Evolutionary conservation across 2,797 vertebrate genomes (phyloP), one percentile per base, ranked within the genome.

Genomic region (Pangasius sanitwongsei): DNA sequence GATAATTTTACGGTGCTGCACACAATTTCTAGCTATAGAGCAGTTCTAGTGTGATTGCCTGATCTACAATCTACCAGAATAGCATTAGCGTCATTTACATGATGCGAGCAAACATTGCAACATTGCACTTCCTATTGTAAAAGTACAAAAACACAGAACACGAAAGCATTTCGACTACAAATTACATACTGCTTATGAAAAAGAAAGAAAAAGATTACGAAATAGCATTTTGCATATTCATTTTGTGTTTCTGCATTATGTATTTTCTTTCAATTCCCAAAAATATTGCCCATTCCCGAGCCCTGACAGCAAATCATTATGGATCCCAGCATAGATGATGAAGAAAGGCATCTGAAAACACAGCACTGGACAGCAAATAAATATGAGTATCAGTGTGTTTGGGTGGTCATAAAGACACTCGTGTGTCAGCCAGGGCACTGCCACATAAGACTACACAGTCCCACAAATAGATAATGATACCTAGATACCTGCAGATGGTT

Each of bases 341-440:
- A 93, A 92, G 86, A 69, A 86, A 13, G 34, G 72, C 37, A 55
- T 86, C 87, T 88, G 90, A 91, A 92, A 92, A 89, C 87, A 81
- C 4, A 84, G 41, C 34, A 25, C 28, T 63, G 15, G 61, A 70
- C 48, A n/a, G 77, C 75, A 89, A 69, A 91, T 83, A 87, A 90
- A 86, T 75, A 70, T 53, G 20, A 63, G 50, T 41, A 31, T 48
- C 92, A 87, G 34, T 83, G 74, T 94, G 94, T 95, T 94, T 94
- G 94, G 94, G 87, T 93, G 34, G 89, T 92, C 87, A 69, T 95
- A 94, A 95, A 95, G 90, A 86, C 83, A 55, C 87, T 92, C 91
- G 87, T 44, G 91, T 94, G 93, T 92, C 93, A 86, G 87, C 83
- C 75, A 78, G 63, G 48, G 85, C 57, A 61, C 86, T 86, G 91